phyloP scores from a whole-genome alignment of 2,797 vertebrate genomes.

The Urophycis tenuis region DNA sequence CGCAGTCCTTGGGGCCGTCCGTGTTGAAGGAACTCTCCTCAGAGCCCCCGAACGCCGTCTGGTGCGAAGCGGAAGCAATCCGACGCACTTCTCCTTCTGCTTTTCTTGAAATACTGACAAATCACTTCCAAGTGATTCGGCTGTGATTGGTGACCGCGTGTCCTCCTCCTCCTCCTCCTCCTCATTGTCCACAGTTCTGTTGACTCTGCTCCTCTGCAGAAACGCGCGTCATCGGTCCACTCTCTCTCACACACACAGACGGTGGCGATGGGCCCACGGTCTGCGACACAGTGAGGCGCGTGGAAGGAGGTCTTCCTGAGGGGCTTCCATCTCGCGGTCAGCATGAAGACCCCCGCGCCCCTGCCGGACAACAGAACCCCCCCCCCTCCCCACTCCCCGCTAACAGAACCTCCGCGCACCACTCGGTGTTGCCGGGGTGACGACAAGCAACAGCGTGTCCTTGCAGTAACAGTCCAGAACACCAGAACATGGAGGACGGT shows the following conservation, averaged over 20 bases:
- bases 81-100: background rate
- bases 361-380: too few species aligned
- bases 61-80: too few species aligned
- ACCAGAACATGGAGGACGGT: background rate
- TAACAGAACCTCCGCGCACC: background rate
- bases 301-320: too few species aligned
- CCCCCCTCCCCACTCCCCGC: too few species aligned
- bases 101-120: background rate
- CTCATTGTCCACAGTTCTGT: too few species aligned
- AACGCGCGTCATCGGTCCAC: too few species aligned
- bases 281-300: too few species aligned
- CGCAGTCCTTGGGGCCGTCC: background rate
- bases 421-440: background rate
- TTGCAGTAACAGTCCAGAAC: constrained; percentile 12
- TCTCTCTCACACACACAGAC: too few species aligned
- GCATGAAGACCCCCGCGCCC: background rate
- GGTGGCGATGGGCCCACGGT: too few species aligned
- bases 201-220: background rate
- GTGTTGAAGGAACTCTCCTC: background rate
- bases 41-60: too few species aligned
- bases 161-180: too few species aligned
- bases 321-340: background rate
- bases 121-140: background rate
- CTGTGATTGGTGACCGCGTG: background rate
- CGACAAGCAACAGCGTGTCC: constrained; percentile 1